These are phyloP conservation scores for Chionis minor DNA, from an alignment of 2,113 vertebrate genomes.

Conservation along the genomic window DNA sequence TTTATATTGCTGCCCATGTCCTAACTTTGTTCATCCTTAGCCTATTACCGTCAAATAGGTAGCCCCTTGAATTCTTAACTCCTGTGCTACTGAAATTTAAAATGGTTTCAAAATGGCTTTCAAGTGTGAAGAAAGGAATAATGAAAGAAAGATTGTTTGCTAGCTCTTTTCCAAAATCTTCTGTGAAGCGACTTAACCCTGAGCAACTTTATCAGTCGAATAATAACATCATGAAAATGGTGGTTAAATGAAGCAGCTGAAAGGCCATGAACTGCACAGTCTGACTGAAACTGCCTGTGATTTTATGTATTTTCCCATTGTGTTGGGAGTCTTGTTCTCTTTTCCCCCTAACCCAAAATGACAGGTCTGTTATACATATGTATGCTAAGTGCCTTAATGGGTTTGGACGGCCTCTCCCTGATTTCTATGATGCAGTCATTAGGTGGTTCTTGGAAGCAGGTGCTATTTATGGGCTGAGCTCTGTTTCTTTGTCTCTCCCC, in stretches of 20 bases:
- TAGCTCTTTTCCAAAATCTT: background rate
- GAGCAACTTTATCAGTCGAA: background rate
- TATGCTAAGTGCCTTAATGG: conserved; percentile 16
- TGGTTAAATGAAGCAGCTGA: background rate
- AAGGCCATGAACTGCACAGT: background rate
- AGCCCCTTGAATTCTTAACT: background rate
- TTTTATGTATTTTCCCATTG: background rate
- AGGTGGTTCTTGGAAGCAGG: conserved; percentile 18
- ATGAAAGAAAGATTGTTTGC: background rate
- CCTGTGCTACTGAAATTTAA: background rate
- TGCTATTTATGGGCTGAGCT: background rate
- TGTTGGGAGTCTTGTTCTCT: background rate
- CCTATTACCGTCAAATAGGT: background rate
- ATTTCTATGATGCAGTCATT: background rate
- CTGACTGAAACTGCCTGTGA: background rate
- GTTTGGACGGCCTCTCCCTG: background rate
- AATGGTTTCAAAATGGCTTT: background rate
- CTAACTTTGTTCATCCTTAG: background rate
- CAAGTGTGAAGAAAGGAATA: background rate
- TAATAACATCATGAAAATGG: background rate
- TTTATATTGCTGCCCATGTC: background rate
- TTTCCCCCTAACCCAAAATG: background rate
- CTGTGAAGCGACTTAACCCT: background rate
- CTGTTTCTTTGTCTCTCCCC: background rate
- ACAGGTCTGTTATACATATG: background rate